Base-by-base conservation (phyloP, 2,113 vertebrate species). In the Petroica traversi region DNA sequence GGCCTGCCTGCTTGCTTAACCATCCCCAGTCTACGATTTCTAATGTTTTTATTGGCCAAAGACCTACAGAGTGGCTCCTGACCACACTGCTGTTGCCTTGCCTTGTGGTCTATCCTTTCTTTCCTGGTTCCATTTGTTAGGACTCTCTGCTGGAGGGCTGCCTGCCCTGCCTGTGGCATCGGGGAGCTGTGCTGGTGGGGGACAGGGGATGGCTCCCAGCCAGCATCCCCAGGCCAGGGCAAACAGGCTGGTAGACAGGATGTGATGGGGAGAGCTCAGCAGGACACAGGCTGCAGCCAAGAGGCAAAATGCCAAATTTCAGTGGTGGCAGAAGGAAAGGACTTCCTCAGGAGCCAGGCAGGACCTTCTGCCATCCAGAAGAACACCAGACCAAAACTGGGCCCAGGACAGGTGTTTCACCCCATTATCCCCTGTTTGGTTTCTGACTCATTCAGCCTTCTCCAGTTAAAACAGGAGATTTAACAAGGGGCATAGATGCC, bases 161-260 rank as follows among this genome's bases (percentile, higher is more conserved):
- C 59, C 18, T 54, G n/a, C 34, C 43, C 76, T 67, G 22, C n/a
- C 19, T 0, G 2, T 0, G 0, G 74, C 0, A 0, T 3, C 0
- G 0, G 26, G 40, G 25, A 31, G 11, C 49, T 89, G 64, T 48
- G 52, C 25, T 61, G 69, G n/a, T 36, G 18, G 28, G 43, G 10
- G 2, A 23, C 10, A 13, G 6, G 28, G 13, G 1, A 20, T 2
- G 8, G 1, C 31, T 72, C 11, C 41, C 38, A 38, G 46, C n/a
- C 52, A 61, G 28, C 13, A 11, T 6, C 19, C 67, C 24, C 4
- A 4, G 66, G 58, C 10, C 36, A 66, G 46, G 1, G 1, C 1
- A 1, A 59, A 40, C 83, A 83, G 38, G 55, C 78, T 51, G 49
- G 43, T 49, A 62, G 45, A 45, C 24, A 29, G 63, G 19, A 19